phyloP scores from a whole-genome alignment of 2,797 vertebrate species.

The Buphagus erythrorhynchus region DNA sequence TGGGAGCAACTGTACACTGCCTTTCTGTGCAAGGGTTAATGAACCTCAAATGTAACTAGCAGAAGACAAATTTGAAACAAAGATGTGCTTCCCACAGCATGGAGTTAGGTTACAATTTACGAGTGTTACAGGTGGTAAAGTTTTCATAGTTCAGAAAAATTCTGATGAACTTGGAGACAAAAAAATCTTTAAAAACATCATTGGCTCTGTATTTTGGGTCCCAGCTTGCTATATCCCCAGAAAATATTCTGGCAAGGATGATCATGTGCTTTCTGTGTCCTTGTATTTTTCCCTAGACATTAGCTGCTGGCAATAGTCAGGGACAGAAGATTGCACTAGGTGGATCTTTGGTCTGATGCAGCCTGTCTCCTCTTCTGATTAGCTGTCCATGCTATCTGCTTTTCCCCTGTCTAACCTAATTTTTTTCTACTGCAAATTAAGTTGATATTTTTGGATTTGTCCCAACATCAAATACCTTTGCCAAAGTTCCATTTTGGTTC shows the following conservation, averaged over 20 bases:
- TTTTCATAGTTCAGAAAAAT: neutral
- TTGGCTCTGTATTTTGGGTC: neutral
- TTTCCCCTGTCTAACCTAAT: neutral
- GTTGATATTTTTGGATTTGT: slow-evolving; percentile 8
- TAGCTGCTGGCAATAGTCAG: neutral
- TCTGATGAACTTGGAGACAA: neutral
- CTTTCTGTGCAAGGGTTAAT: neutral
- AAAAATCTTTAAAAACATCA: neutral
- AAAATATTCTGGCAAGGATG: neutral
- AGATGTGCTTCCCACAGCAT: neutral
- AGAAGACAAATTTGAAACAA: neutral
- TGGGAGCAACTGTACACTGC: neutral
- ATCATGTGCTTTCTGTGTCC: neutral
- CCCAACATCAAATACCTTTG: neutral
- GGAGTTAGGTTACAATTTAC: neutral
- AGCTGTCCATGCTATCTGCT: neutral
- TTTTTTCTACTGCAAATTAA: slow-evolving; percentile 26
- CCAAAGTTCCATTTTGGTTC: neutral
- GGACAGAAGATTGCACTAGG: neutral
- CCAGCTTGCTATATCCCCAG: neutral
- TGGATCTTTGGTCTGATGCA: neutral
- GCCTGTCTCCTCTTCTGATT: neutral
- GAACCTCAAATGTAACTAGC: neutral
- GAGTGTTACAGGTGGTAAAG: neutral
- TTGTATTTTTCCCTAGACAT: neutral